Percentiles rank a stretch among this genome's conserved stretches.
These are phyloP conservation scores for Heterocephalus glaber DNA, from an alignment of 2,113 vertebrate species.

Conservation along the genomic window DNA sequence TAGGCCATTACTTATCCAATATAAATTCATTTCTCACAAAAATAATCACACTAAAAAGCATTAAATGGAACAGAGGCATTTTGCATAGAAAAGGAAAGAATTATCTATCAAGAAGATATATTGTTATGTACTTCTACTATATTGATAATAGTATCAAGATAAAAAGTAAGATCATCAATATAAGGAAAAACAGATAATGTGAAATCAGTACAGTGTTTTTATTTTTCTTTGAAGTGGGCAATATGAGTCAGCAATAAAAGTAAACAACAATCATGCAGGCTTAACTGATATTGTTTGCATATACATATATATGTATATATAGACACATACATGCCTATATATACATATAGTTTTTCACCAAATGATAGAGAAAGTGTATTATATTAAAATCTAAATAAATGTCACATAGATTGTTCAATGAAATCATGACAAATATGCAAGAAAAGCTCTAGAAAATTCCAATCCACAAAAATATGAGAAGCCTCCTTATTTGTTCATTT, in stretches of 20 bases:
- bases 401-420: conserved; percentile 8
- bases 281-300: background rate
- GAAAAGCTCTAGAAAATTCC: background rate
- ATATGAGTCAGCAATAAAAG: background rate
- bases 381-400: conserved; percentile 6
- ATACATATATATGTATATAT: background rate
- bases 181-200: background rate
- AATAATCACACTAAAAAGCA: background rate
- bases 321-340: background rate
- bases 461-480: conserved; percentile 1
- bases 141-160: background rate
- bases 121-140: background rate
- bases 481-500: background rate
- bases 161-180: background rate
- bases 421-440: background rate
- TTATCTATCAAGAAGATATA: background rate
- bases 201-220: background rate
- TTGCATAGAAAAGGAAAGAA: background rate
- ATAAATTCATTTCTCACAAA: background rate
- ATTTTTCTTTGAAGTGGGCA: background rate
- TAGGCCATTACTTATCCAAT: background rate
- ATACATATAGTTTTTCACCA: background rate
- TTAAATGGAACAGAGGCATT: background rate
- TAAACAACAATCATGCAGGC: background rate
- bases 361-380: background rate